These are phyloP conservation scores for Exocentrus adspersus DNA, from an alignment of 2,888 invertebrate genomes.

Conservation along the genomic window DNA sequence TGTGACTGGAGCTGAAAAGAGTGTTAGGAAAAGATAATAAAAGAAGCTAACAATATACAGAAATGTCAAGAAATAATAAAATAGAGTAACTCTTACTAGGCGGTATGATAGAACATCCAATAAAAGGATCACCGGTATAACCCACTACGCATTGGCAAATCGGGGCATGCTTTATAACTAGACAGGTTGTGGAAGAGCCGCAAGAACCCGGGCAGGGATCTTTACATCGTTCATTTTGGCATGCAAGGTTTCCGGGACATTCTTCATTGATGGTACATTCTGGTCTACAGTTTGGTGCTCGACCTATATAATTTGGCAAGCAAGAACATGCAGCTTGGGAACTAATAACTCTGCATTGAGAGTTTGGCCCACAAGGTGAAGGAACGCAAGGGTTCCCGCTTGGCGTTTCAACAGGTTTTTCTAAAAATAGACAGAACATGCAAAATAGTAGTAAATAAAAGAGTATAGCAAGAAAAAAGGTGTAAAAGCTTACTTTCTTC, in stretches of 20 bases:
- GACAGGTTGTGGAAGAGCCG: slow-evolving; percentile 78
- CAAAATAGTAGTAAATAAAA: slow-evolving; percentile 38
- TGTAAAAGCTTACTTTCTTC: slow-evolving; percentile 69
- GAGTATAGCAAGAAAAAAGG: slow-evolving; percentile 27
- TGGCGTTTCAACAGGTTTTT: slow-evolving; percentile 56
- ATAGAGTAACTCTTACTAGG: slow-evolving; percentile 66
- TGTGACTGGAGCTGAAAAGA: slow-evolving; percentile 62
- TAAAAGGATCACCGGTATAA: slow-evolving; percentile 75
- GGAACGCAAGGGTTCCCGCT: slow-evolving; percentile 70
- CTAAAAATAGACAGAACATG: slow-evolving; percentile 56
- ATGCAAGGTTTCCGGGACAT: slow-evolving; percentile 79
- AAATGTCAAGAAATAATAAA: slow-evolving; percentile 18
- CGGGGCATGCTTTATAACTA: slow-evolving; percentile 80
- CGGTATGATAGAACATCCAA: slow-evolving; percentile 67
- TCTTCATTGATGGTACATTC: slow-evolving; percentile 77
- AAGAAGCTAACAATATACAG: slow-evolving; percentile 9
- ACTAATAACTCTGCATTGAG: slow-evolving; percentile 69
- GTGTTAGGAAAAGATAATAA: slow-evolving; percentile 30
- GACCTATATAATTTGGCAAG: slow-evolving; percentile 69
- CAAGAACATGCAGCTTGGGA: slow-evolving; percentile 71
- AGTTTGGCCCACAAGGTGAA: slow-evolving; percentile 73
- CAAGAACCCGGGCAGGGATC: slow-evolving; percentile 85
- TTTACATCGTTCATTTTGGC: slow-evolving; percentile 80
- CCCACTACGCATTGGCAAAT: slow-evolving; percentile 79
- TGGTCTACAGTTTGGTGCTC: slow-evolving; percentile 73